Evolutionary conservation across 2,797 vertebrate genomes (phyloP).

Genomic region (Notolepis coatsorum): DNA sequence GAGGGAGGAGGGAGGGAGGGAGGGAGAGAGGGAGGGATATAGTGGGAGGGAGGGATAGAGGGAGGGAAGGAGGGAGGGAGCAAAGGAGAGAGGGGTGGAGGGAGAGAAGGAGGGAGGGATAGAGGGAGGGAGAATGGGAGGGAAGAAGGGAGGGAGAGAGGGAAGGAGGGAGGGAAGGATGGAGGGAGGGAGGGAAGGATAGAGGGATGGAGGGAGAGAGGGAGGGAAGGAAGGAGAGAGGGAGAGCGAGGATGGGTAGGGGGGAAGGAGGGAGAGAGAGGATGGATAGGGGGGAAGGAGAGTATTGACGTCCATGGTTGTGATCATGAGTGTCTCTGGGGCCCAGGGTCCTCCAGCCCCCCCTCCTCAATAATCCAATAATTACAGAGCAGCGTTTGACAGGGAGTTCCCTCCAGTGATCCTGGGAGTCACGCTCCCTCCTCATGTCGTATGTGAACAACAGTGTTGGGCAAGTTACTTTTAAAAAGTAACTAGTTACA

Average conservation of each 20-base stretch:
- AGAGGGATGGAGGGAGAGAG: slow-evolving; percentile 18
- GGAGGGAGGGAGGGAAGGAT: slow-evolving; percentile 48
- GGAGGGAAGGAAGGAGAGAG: background rate
- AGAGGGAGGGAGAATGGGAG: slow-evolving; percentile 7
- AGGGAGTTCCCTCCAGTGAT: slow-evolving; percentile 45
- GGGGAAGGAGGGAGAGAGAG: slow-evolving; percentile 39
- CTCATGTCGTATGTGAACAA: slow-evolving; percentile 14
- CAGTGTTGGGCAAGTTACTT: no score
- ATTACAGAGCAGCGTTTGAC: slow-evolving; percentile 59
- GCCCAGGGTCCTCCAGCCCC: slow-evolving; percentile 53
- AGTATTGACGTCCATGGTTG: slow-evolving; percentile 60
- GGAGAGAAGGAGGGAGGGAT: slow-evolving; percentile 11
- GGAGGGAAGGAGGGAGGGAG: no score
- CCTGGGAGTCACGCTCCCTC: slow-evolving; percentile 13
- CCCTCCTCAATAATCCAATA: slow-evolving; percentile 72
- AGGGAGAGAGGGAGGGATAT: no score
- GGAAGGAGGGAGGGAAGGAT: slow-evolving; percentile 22
- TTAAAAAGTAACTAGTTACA: no score
- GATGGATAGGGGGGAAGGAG: slow-evolving; percentile 48
- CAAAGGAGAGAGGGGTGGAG: slow-evolving; percentile 51
- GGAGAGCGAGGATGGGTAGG: slow-evolving; percentile 47
- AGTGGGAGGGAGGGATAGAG: no score
- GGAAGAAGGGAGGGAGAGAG: background rate
- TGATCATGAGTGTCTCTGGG: slow-evolving; percentile 61
- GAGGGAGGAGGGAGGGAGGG: background rate